Evolutionary conservation across 2,888 invertebrate genomes (phyloP).

Genomic region (Melipona beecheii): DNA sequence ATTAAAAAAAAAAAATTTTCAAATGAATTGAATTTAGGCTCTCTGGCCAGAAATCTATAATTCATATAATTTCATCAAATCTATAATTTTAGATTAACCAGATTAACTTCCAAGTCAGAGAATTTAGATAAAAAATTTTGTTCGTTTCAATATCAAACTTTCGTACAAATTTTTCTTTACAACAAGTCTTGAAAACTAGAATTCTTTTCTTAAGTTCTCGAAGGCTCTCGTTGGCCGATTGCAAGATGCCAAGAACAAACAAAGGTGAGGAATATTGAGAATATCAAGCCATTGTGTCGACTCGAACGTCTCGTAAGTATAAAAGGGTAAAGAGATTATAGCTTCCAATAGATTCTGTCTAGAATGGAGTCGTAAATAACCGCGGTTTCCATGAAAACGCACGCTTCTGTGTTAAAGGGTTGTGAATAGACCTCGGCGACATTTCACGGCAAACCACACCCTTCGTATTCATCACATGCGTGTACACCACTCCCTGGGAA

Average conservation of each 20-base stretch:
- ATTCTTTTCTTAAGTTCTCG: background rate
- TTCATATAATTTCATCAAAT: no score
- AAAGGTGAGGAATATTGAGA: constrained; percentile 11
- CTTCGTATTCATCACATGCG: constrained; percentile 39
- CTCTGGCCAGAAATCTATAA: no score
- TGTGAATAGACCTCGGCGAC: constrained; percentile 57
- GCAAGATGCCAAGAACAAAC: background rate
- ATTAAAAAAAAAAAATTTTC: no score
- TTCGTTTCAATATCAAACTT: no score
- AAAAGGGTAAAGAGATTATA: constrained; percentile 22
- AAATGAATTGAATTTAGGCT: no score
- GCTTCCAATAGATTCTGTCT: constrained; percentile 5
- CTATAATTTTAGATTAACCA: no score
- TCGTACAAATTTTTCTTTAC: no score
- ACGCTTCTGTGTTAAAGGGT: constrained; percentile 46
- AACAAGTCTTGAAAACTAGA: no score
- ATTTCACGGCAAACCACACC: constrained; percentile 64
- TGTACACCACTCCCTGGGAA: constrained; percentile 47
- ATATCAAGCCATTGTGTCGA: constrained; percentile 11
- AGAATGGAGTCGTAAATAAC: constrained; percentile 19
- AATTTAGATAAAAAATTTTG: no score
- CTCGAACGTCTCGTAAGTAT: background rate
- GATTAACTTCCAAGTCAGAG: no score
- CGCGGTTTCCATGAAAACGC: constrained; percentile 8
- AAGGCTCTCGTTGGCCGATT: constrained; percentile 1